Percentiles rank a stretch among this genome's conserved stretches.
phyloP scores from a whole-genome alignment of 2,888 invertebrate species.

The Hirtodrosophila alboralis region DNA sequence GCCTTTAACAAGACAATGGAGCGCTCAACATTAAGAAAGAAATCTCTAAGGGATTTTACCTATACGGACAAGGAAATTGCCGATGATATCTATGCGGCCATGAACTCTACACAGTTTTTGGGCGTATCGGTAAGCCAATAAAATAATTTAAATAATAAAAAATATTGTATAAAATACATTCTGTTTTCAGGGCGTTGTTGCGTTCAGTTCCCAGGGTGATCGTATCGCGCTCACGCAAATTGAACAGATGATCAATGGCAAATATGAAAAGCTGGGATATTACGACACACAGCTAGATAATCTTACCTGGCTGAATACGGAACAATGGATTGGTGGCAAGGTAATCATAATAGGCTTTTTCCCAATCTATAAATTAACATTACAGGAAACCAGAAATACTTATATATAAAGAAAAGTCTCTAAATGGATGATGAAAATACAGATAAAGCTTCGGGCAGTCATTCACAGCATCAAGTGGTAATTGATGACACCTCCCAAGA shows the following conservation, averaged over 20 bases:
- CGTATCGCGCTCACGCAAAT: slow-evolving; percentile 99
- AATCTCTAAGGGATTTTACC: slow-evolving; percentile 96
- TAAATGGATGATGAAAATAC: not conserved
- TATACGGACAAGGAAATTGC: slow-evolving; percentile 98
- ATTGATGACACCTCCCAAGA: no score
- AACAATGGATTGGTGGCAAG: slow-evolving; percentile 93
- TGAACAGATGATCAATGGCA: slow-evolving; percentile 97
- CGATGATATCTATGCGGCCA: slow-evolving; percentile 97
- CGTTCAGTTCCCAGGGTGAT: slow-evolving; percentile 99
- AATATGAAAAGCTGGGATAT: slow-evolving; percentile 96
- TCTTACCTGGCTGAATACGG: slow-evolving; percentile 95
- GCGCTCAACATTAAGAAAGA: slow-evolving; percentile 90
- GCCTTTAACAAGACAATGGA: slow-evolving; percentile 99
- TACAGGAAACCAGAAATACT: not conserved
- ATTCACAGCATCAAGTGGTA: no score
- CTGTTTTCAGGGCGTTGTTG: slow-evolving; percentile 94
- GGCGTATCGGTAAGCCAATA: slow-evolving; percentile 95
- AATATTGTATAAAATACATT: not conserved
- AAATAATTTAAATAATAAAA: not conserved
- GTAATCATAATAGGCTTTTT: slow-evolving; percentile 68
- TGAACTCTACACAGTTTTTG: slow-evolving; percentile 98
- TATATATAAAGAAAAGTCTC: not conserved
- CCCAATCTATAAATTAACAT: not conserved
- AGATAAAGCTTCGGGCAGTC: no score
- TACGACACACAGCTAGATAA: slow-evolving; percentile 98